phyloP scores from a whole-genome alignment of 2,113 vertebrate species.

The Daubentonia madagascariensis region DNA sequence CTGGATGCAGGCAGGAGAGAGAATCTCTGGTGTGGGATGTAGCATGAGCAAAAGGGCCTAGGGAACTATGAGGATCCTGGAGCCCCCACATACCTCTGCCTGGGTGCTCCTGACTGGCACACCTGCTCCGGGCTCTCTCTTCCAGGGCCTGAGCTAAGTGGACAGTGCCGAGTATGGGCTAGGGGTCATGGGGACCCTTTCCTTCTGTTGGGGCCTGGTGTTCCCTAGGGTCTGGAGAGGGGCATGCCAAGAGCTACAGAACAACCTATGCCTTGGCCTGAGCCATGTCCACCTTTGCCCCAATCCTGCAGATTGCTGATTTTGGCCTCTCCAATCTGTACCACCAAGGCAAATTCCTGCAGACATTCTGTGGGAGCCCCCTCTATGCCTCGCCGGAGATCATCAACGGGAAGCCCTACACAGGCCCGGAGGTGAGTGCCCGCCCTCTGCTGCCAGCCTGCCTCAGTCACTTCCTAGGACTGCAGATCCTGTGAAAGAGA shows the following conservation, averaged over 20 bases:
- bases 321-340: conserved; percentile 97
- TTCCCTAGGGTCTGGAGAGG: neutral
- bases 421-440: conserved; percentile 87
- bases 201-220: neutral
- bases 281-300: neutral
- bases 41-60: neutral
- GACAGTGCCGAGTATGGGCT: neutral
- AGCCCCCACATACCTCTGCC: neutral
- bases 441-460: neutral
- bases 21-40: neutral
- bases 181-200: neutral
- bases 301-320: conserved; percentile 91
- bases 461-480: neutral
- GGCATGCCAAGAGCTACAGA: neutral
- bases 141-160: neutral
- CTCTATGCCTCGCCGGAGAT: conserved; percentile 98
- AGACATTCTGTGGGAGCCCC: conserved; percentile 96
- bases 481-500: neutral
- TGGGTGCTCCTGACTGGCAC: neutral
- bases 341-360: conserved; percentile 91
- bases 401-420: conserved; percentile 94
- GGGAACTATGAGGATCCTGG: neutral
- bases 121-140: neutral
- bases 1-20: neutral
- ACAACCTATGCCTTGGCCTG: neutral